These are phyloP conservation scores for Peromyscus californicus DNA, from an alignment of 2,113 vertebrate species.

Conservation along the genomic window DNA sequence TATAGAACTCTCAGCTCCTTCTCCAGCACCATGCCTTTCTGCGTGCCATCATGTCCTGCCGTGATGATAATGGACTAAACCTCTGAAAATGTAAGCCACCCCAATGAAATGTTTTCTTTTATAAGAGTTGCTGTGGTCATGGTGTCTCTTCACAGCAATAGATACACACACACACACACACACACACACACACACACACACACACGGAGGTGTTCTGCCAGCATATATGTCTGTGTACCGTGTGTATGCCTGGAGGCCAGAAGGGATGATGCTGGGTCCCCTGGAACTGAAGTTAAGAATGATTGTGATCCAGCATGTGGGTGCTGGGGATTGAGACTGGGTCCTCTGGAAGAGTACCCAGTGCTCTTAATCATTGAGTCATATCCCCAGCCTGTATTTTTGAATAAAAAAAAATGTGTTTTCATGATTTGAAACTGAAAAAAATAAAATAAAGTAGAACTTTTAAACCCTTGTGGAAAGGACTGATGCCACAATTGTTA, in stretches of 20 bases:
- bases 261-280: not conserved
- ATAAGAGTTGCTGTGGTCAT: not conserved
- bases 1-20: not conserved
- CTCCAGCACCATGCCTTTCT: not conserved
- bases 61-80: not conserved
- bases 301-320: not conserved
- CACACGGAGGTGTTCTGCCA: not conserved
- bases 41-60: not conserved
- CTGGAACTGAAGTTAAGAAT: not conserved
- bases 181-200: not conserved
- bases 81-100: not conserved
- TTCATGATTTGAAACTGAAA: constrained; percentile 1
- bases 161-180: not conserved
- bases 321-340: not conserved
- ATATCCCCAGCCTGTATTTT: not conserved
- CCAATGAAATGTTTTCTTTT: not conserved
- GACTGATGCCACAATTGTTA: not conserved
- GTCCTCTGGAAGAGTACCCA: not conserved
- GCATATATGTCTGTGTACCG: not conserved
- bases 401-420: not conserved
- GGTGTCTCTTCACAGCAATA: not conserved
- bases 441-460: not conserved
- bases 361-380: not conserved
- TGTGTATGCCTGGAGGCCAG: not conserved
- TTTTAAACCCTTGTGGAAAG: not conserved